Evolutionary conservation across 2,797 vertebrate genomes (phyloP).

Genomic region (Dendrocincla tyrannina): DNA sequence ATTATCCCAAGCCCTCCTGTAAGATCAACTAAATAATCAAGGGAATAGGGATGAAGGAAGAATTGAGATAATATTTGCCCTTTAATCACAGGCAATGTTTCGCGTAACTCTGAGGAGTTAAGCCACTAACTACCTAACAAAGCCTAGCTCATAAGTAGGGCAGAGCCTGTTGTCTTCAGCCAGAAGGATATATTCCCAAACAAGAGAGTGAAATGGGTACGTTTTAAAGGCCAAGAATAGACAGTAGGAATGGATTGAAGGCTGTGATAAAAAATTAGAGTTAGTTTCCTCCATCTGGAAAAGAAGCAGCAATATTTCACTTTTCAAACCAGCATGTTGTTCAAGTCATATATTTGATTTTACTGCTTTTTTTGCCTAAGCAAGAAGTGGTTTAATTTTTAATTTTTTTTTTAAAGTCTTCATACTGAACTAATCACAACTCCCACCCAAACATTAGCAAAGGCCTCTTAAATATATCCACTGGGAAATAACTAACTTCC

Average conservation of each 20-base stretch:
- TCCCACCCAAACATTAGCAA: neutral
- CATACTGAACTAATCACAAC: neutral
- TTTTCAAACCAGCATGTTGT: neutral
- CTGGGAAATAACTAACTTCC: neutral
- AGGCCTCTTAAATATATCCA: neutral
- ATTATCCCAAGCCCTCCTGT: neutral
- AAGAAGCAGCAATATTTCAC: neutral
- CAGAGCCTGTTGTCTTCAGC: neutral
- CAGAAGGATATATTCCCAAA: neutral
- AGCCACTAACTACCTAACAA: neutral
- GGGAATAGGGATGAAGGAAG: neutral
- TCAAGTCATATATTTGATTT: neutral
- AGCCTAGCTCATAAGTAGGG: neutral
- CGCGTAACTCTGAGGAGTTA: neutral
- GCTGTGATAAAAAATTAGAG: neutral
- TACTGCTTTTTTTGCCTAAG: neutral
- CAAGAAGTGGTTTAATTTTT: neutral
- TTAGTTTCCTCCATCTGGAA: neutral
- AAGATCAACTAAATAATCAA: neutral
- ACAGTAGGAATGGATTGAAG: neutral
- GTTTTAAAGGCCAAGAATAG: neutral
- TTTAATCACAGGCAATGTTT: rapidly evolving
- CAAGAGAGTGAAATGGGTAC: neutral
- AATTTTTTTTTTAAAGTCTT: neutral
- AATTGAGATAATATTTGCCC: neutral